Evolutionary conservation across 2,797 vertebrate genomes (phyloP).

Genomic region (Odontamblyopus rebecca): DNA sequence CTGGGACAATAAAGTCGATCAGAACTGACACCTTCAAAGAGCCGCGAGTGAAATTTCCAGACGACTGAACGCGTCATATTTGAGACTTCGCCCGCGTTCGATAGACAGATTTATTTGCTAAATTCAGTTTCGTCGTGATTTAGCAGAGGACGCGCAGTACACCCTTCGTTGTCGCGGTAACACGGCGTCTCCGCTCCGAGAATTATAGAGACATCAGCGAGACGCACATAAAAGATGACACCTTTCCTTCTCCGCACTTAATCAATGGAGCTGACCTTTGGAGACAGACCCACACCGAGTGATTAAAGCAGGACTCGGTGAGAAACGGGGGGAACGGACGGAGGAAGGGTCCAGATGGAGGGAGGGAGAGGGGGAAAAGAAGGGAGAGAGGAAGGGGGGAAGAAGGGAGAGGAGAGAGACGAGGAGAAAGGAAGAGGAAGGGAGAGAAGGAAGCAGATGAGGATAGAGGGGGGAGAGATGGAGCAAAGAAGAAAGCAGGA

Average conservation of each 20-base stretch:
- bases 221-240: conserved; percentile 71
- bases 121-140: conserved; percentile 41
- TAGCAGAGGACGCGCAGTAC: conserved; percentile 36
- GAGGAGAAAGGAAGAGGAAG: no score
- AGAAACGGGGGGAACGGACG: conserved; percentile 35
- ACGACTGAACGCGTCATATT: neutral
- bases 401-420: no score
- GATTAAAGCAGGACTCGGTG: conserved; percentile 75
- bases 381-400: neutral
- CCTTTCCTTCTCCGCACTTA: conserved; percentile 64
- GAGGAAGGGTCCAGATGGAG: conserved; percentile 66
- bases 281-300: conserved; percentile 73
- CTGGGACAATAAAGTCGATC: neutral
- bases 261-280: conserved; percentile 80
- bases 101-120: conserved; percentile 37
- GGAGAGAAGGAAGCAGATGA: no score
- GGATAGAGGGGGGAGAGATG: no score
- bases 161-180: conserved; percentile 21
- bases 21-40: neutral
- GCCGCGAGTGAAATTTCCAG: neutral
- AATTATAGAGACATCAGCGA: conserved; percentile 67
- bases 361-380: conserved; percentile 30
- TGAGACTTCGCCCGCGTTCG: conserved; percentile 11
- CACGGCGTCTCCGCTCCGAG: conserved; percentile 48
- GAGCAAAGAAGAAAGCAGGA: no score